Evolutionary conservation across 2,113 vertebrate genomes (phyloP), one percentile per base, ranked within the genome.

Genomic region (Peromyscus polionotus): DNA sequence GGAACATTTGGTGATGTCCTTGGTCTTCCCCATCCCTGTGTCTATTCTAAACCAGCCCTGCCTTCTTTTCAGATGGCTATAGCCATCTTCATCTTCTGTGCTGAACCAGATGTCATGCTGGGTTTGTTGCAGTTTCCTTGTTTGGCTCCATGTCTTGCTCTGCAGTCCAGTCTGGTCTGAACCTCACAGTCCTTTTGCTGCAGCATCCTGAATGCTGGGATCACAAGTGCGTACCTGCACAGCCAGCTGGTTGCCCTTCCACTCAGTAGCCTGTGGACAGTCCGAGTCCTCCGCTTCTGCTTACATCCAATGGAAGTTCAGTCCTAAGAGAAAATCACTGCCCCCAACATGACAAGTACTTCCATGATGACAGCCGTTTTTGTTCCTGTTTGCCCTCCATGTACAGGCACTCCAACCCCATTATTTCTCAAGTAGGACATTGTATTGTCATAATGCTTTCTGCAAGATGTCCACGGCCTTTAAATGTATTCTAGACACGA

Each of bases 281-380:
- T 48, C 39, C 80, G 72, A 68, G 51, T 65, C 22, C 81, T 90
- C 45, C 45, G 51, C n/a, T 84, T 92, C 85, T 93, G 57, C 88
- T 90, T 72, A 20, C 54, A 67, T 85, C 95, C 92, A 77, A 24
- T 88, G 87, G 12, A 95, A 91, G 42, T 84, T 94, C 26, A 95
- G 48, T 80, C 48, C 94, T 95, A 89, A 92, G 10, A 89, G 79
- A n/a, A 93, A 67, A 61, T 79, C 73, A 81, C 59, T 92, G 89
- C 10, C n/a, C 83, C 48, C 45, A 63, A 86, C 42, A n/a, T 94
- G 93, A 87, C 61, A 87, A 39, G 17, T 33, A 10, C 61, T 95
- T 93, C 57, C 13, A 7, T 61, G n/a, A 67, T 76, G 63, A 61
- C 76, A 88, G 16, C 12, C 75, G 4, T 92, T 89, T 88, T 80